Evolutionary conservation across 2,797 vertebrate genomes (phyloP).

Genomic region (Carcharodon carcharias): DNA sequence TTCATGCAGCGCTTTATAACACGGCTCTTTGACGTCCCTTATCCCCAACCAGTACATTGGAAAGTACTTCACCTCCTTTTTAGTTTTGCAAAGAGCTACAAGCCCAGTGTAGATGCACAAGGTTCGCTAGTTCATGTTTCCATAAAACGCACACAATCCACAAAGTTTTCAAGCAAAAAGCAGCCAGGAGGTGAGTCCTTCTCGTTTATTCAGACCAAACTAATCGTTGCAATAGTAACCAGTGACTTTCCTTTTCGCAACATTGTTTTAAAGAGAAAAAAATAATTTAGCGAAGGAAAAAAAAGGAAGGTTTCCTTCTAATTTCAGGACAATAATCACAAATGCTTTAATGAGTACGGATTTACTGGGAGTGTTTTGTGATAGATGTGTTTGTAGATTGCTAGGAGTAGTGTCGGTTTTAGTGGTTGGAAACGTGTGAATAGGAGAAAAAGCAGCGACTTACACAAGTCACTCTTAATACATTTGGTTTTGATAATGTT

Average conservation of each 20-base stretch:
- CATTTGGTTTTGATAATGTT: neutral
- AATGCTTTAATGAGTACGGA: neutral
- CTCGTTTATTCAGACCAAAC: neutral
- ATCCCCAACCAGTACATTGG: constrained; percentile 66
- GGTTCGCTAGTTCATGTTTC: too few relatives aligned
- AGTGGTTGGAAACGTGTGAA: neutral
- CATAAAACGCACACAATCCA: constrained; percentile 47
- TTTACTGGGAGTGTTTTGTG: neutral
- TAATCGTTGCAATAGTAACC: neutral
- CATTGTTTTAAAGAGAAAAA: neutral
- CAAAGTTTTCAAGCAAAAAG: constrained; percentile 44
- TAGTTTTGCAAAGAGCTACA: constrained; percentile 53
- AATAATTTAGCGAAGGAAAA: too few relatives aligned
- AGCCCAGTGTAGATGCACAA: neutral
- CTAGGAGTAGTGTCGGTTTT: neutral
- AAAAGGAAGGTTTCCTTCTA: neutral
- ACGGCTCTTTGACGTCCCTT: constrained; percentile 69
- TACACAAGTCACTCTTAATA: too few relatives aligned
- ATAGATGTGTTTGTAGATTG: too few relatives aligned
- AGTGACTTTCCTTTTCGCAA: neutral
- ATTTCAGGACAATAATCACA: neutral
- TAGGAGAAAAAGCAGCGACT: neutral
- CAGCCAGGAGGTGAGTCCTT: constrained; percentile 74
- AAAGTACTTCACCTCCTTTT: constrained; percentile 74
- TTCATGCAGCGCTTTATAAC: constrained; percentile 89